These are phyloP conservation scores for Petromus typicus DNA, from an alignment of 2,113 vertebrate species.

Conservation along the genomic window DNA sequence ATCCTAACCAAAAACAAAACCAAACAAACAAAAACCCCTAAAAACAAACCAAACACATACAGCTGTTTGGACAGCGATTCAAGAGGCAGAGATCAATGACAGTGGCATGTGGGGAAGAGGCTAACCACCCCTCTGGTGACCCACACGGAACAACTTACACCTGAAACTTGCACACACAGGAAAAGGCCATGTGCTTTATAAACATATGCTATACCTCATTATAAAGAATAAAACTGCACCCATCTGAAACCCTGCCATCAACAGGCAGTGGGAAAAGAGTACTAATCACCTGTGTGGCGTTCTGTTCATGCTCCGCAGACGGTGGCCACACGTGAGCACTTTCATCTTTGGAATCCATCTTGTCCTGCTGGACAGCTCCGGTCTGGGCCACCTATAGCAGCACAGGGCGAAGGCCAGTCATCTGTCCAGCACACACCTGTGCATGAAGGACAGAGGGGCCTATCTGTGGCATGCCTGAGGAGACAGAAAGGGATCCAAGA, in stretches of 20 bases:
- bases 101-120: neutral
- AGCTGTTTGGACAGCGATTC: neutral
- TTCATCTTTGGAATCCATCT: slow-evolving; percentile 89
- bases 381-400: slow-evolving; percentile 55
- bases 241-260: neutral
- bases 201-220: neutral
- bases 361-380: slow-evolving; percentile 69
- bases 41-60: neutral
- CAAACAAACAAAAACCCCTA: neutral
- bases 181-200: neutral
- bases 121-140: neutral
- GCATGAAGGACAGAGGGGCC: slow-evolving; percentile 67
- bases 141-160: neutral
- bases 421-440: slow-evolving; percentile 72
- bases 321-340: slow-evolving; percentile 87
- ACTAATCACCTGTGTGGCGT: slow-evolving; percentile 86
- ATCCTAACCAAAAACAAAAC: neutral
- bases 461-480: slow-evolving; percentile 78
- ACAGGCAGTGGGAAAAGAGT: neutral
- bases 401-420: slow-evolving; percentile 76
- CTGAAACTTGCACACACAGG: neutral
- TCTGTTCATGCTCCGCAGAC: slow-evolving; percentile 86
- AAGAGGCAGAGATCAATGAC: neutral
- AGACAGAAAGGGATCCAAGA: slow-evolving; percentile 44
- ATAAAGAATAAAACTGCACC: neutral